Evolutionary conservation across 2,113 vertebrate genomes (phyloP), one percentile per base, ranked within the genome.

Genomic region (Scophthalmus maximus): DNA sequence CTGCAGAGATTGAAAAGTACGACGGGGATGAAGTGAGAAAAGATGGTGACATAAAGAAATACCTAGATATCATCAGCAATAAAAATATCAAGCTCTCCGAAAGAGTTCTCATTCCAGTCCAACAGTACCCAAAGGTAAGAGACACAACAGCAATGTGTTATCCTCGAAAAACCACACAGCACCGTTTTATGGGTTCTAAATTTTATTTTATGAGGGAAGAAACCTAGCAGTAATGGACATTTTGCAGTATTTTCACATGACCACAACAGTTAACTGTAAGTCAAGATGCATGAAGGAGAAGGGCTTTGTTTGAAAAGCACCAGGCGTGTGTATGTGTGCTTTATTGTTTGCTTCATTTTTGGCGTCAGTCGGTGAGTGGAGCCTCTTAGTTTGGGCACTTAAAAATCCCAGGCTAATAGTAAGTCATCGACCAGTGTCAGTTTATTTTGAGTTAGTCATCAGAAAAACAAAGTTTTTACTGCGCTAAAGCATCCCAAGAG

Each of bases 81-180:
- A 98, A 98, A 95, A 99, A 99, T 83, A 98, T 98, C 93, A 99
- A 99, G 91, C 94, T 99, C 38, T 97, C 95, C 3, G 98, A 99
- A 90, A 95, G 96, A 89, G 96, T 99, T 73, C 92, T 99, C 87
- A 99, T 99, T 78, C 98, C 98, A 51, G 94, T 98, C 68, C 97
- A 97, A 88, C 98, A 99, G 84, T 99, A 99, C 93, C 98, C 98
- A 83, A 99, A 99, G 98, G 98, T 98, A 96, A 90, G 87, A 49
- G 82, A 81, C 69, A 20, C 65, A 61, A 15, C n/a, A 36, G 6
- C 10, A 10, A 36, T 5, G 3, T 15, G 26, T 44, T 25, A 25
- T 12, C 15, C 20, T 47, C 6, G 4, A 18, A 23, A 47, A 46
- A 18, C 44, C 25, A 40, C 30, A 32, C 26, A 22, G 38, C 12